Conservation (phyloP, 2,797 vertebrate genomes). For the Dendrocincla fuliginosa region DNA sequence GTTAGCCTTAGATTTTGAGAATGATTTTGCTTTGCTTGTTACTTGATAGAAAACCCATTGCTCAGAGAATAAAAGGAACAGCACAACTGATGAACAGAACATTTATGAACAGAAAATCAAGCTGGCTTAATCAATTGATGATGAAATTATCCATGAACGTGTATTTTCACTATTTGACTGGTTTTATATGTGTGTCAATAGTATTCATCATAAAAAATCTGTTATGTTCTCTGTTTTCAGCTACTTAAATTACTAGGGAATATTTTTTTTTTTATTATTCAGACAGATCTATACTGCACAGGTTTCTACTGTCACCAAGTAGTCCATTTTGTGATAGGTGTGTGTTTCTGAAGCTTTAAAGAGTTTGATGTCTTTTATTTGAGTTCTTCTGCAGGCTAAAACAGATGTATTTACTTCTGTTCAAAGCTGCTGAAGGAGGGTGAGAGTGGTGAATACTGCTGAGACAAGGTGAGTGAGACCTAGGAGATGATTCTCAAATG, state of each 20-base stretch:
- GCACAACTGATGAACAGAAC: background rate
- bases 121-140: background rate
- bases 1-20: background rate
- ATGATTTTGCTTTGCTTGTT: background rate
- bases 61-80: background rate
- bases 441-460: background rate
- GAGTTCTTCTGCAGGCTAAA: background rate
- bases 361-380: background rate
- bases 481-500: background rate
- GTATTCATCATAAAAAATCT: background rate
- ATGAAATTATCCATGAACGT: conserved; percentile 10
- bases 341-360: background rate
- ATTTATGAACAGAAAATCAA: background rate
- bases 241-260: background rate
- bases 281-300: background rate
- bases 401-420: background rate
- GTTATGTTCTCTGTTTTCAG: background rate
- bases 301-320: background rate
- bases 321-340: background rate
- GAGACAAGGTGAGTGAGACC: background rate
- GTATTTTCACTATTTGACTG: conserved; percentile 11
- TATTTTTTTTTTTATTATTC: background rate
- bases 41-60: background rate
- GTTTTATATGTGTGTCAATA: background rate
- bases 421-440: background rate